Conservation (phyloP, 1,140 invertebrate species). For the Bicyclus anynana region DNA sequence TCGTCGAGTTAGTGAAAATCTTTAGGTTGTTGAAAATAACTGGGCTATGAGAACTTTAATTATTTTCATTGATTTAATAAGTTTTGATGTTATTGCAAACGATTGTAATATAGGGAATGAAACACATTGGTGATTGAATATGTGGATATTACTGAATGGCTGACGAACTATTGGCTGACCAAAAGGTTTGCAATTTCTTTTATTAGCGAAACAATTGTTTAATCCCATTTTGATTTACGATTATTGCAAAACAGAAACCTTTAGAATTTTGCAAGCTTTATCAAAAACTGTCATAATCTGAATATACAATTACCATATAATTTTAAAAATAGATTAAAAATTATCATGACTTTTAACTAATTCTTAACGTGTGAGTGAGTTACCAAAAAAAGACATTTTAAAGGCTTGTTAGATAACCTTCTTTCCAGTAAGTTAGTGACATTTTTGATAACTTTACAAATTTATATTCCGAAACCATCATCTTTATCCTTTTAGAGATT, state of each 20-base stretch:
- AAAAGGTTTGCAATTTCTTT: no score
- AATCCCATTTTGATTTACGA: no score
- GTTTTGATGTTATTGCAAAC: no score
- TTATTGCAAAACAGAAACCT: no score
- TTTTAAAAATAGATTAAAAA: not conserved
- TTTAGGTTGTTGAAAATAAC: conserved; percentile 17
- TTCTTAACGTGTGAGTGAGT: not conserved
- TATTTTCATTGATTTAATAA: not conserved
- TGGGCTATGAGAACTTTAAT: not conserved
- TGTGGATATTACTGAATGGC: no score
- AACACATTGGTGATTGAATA: no score
- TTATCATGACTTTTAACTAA: not conserved
- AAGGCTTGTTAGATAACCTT: conserved; percentile 20
- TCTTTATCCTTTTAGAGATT: conserved; percentile 55
- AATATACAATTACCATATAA: not conserved
- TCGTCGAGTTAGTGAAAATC: conserved; percentile 30
- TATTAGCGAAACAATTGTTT: no score
- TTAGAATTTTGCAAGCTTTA: not conserved
- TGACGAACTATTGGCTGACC: no score
- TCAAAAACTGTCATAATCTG: conserved; percentile 15
- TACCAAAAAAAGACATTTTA: conserved; percentile 12
- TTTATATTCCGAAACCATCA: conserved; percentile 45
- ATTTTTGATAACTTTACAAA: conserved; percentile 71
- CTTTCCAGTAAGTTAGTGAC: conserved; percentile 28
- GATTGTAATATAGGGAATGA: no score